Conservation (phyloP, 2,888 invertebrate genomes). For the Dasypolia templi region DNA sequence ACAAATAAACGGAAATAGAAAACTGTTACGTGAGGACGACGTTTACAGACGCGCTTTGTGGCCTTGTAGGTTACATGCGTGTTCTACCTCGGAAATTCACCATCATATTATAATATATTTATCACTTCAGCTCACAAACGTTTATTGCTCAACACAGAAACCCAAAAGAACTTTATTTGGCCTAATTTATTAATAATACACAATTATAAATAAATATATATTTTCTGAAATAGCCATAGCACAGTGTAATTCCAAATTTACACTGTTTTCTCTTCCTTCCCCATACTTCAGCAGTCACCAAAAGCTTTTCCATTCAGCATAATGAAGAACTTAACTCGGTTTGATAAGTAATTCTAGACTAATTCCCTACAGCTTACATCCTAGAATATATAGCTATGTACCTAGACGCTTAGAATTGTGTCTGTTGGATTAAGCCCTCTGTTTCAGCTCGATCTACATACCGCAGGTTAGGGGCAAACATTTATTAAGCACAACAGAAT, state of each 20-base stretch:
- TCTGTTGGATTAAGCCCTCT: conserved; percentile 60
- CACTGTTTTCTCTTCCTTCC: background rate
- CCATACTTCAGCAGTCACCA: conserved; percentile 4
- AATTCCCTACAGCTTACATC: conserved; percentile 36
- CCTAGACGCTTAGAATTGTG: conserved; percentile 57
- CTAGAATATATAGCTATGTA: conserved; percentile 40
- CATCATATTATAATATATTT: conserved; percentile 1
- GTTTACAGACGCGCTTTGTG: conserved; percentile 61
- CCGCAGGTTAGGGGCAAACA: conserved; percentile 68
- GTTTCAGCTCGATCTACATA: conserved; percentile 70
- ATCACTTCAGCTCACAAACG: conserved; percentile 3
- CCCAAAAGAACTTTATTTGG: background rate
- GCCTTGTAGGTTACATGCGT: conserved; percentile 50
- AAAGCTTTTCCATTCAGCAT: conserved; percentile 12
- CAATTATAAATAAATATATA: background rate
- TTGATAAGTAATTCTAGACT: conserved; percentile 21
- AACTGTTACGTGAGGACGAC: conserved; percentile 73
- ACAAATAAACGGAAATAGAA: conserved; percentile 83
- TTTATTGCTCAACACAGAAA: background rate
- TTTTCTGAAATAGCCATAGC: too few relatives aligned
- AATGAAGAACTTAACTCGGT: conserved; percentile 10
- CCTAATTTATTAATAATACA: too few relatives aligned
- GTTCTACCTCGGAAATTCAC: conserved; percentile 34
- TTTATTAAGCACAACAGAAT: conserved; percentile 75
- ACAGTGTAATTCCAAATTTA: too few relatives aligned